Conservation (phyloP, 2,888 invertebrate species). For the Cerceris rybyensis region DNA sequence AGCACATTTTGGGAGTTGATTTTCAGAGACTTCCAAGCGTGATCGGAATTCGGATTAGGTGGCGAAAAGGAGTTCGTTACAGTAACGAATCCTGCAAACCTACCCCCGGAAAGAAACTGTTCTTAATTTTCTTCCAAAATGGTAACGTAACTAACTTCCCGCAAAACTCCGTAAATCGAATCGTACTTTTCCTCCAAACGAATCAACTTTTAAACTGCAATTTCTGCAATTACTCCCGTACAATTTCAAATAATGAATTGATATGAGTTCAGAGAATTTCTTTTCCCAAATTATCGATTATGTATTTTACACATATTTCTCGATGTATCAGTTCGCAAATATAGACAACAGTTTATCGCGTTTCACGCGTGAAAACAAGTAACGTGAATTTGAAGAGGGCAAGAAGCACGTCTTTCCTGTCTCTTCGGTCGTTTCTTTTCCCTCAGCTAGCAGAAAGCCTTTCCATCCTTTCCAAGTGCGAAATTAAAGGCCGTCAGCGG, state of each 20-base stretch:
- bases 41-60: conserved; percentile 65
- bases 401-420: conserved; percentile 26
- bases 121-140: conserved; percentile 57
- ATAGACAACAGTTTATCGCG: neutral
- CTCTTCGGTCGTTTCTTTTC: conserved; percentile 18
- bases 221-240: neutral
- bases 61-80: conserved; percentile 73
- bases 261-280: neutral
- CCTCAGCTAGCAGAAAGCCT: conserved; percentile 33
- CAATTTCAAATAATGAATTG: neutral
- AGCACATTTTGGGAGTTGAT: conserved; percentile 46
- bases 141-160: conserved; percentile 6
- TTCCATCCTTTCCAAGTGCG: conserved; percentile 49
- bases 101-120: conserved; percentile 31
- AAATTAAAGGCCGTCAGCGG: conserved; percentile 43
- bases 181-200: neutral
- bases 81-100: conserved; percentile 70
- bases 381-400: conserved; percentile 2
- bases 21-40: conserved; percentile 43
- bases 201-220: neutral
- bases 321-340: neutral
- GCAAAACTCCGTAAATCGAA: conserved; percentile 18
- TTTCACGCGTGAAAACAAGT: conserved; percentile 15
- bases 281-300: too few species aligned
- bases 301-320: neutral